A percentile compares a stretch with the other conserved stretches of the same genome.
phyloP scores from a whole-genome alignment of 2,888 invertebrate genomes.

The Chymomyza amoena region DNA sequence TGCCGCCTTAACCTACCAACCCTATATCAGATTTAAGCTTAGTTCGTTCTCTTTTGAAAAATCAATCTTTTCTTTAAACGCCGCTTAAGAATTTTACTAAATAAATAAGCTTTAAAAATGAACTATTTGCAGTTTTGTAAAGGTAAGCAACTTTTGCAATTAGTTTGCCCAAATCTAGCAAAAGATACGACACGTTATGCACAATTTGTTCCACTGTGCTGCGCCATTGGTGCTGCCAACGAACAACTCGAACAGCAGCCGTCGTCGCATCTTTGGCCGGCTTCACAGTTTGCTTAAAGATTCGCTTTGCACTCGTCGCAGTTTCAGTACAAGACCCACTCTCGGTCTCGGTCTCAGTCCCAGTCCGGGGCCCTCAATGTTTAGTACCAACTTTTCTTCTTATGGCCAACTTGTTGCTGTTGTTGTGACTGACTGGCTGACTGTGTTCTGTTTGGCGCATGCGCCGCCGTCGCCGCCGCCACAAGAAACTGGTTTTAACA shows the following conservation, averaged over 20 bases:
- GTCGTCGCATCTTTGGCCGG: constrained; percentile 38
- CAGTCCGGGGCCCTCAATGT: constrained; percentile 29
- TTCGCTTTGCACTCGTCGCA: constrained; percentile 50
- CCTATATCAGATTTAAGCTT: no score
- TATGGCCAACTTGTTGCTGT: constrained; percentile 23
- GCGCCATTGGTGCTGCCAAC: not conserved
- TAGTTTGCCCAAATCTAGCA: no score
- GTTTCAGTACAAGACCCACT: constrained; percentile 13
- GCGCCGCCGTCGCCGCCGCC: constrained; percentile 30
- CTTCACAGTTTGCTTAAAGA: constrained; percentile 63
- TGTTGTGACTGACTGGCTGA: constrained; percentile 14
- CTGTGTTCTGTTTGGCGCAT: constrained; percentile 54
- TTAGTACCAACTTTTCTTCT: constrained; percentile 22
- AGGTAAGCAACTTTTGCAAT: no score
- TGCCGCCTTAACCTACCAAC: no score
- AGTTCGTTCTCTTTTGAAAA: no score
- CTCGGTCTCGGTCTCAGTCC: constrained; percentile 33
- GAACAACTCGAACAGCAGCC: not conserved
- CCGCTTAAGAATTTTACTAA: no score
- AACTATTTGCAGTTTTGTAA: no score
- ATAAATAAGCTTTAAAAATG: no score
- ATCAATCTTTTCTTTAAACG: no score
- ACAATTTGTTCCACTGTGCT: not conserved
- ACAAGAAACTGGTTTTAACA: constrained; percentile 58
- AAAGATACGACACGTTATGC: not conserved